Evolutionary conservation across 2,113 vertebrate genomes (phyloP), one percentile per base, ranked within the genome.

Genomic region (Phasianus colchicus): DNA sequence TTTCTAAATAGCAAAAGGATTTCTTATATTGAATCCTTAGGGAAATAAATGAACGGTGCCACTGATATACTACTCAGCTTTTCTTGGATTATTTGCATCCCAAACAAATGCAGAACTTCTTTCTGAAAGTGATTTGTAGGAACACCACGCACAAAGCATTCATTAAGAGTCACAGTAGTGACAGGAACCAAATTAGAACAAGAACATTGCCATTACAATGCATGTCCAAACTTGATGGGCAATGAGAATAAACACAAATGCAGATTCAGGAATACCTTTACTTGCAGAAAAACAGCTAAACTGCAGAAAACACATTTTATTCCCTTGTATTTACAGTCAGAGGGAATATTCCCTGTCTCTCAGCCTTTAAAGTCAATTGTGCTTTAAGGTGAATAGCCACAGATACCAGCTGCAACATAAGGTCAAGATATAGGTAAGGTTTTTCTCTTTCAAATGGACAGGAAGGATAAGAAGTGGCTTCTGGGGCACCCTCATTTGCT

Each of bases 111-210:
- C 50, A 89, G 42, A 89, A 72, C 57, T 70, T 73, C 60, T 86
- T 88, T 54, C 60, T 91, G 67, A 89, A 93, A 92, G 19, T 20
- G 77, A 74, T 88, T 85, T 93, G 3, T 42, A 67, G 36, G 42
- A 79, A 67, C 38, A 55, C 16, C 1, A 1, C 80, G 25, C 75
- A 72, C 60, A 92, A 91, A 93, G 47, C 34, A 55, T 85, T 76
- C 1, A 4, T 69, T 90, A 61, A 81, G 45, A 85, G 61, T 86
- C 76, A 86, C 32, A 69, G 36, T 25, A 89, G 50, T 83, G 78
- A 86, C 84, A 85, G 4, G 3, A 87, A 60, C 60, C 29, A 83
- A 86, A 96, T 57, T 89, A 72, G 78, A 94, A 73, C 30, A 82
- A 87, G 50, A 79, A 17, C 29, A 45, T 20, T 89, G 34, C 36